Evolutionary conservation across 2,888 invertebrate genomes (phyloP), one percentile per base, ranked within the genome.

Genomic region (Drosophila nigritarsus): DNA sequence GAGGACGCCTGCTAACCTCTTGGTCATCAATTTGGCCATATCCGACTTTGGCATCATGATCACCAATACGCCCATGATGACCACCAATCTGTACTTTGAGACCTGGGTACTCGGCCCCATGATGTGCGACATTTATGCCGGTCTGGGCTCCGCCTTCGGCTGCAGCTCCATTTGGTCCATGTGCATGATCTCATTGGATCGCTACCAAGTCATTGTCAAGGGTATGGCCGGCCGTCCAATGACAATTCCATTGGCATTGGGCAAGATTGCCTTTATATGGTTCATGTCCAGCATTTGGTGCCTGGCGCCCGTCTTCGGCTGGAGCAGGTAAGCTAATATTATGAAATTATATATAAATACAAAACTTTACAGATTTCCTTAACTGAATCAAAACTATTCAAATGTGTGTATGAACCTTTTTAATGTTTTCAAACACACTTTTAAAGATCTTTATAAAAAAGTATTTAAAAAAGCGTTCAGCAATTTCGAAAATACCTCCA

Each of bases 191-290:
- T 97, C 98, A 66, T 95, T 98, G 90, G 98, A 98, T 93, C 95
- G 98, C 83, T 98, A 98, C 94, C 97, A 97, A 92, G 98, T 98
- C 67, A 98, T 98, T 91, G 98, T 98, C 45, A 97, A 97, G 93
- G 97, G 98, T 84, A 94, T 98, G 86, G 95, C 97, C 62, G 98
- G 96, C 18, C 96, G 96, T 87, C 97, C 97, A 30, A 94, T 98
- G 95, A 96, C 96, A 60, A 96, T 96, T 90, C 97, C 96, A 85
- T 95, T 96, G 77, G 97, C 97, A 48, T 93, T 97, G 75, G 92
- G 97, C 54, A 95, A 97, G 89, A 97, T 98, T 80, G 92, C 97
- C 6, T 94, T 95, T 48, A 96, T 98, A 77, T 98, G 98, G 98
- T 55, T 93, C 0, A 96, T 97, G 94, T 95, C 97, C 7, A 92